phyloP scores from a whole-genome alignment of 2,113 vertebrate genomes.

The Epinephelus cyanopodus region DNA sequence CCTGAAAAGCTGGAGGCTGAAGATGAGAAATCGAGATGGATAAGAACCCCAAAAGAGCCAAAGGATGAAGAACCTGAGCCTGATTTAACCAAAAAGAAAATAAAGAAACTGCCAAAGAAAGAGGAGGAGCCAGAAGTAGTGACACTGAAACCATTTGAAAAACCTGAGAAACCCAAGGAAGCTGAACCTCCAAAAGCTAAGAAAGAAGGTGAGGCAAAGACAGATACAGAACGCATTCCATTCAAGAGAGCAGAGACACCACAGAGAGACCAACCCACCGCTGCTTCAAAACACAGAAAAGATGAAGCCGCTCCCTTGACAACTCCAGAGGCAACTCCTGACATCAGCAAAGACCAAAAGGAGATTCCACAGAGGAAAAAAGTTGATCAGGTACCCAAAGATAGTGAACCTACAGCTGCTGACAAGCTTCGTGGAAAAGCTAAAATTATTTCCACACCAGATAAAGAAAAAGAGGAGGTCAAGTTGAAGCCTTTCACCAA shows the following conservation, averaged over 20 bases:
- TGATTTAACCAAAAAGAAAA: conserved; percentile 69
- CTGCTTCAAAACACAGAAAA: conserved; percentile 26
- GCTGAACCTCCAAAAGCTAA: conserved; percentile 32
- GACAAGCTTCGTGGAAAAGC: conserved; percentile 40
- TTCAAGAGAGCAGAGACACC: conserved; percentile 40
- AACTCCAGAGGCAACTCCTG: not conserved
- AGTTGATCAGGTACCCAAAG: conserved; percentile 36
- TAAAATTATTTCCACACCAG: conserved; percentile 36
- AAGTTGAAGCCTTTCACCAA: conserved; percentile 63
- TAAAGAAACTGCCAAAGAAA: conserved; percentile 66
- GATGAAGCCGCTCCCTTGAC: conserved; percentile 1
- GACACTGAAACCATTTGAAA: conserved; percentile 73
- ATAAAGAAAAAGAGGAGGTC: conserved; percentile 55
- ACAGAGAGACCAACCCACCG: conserved; percentile 36
- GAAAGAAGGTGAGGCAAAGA: conserved; percentile 46
- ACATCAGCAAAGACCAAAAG: conserved; percentile 30
- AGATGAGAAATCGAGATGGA: conserved; percentile 62
- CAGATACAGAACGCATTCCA: conserved; percentile 17
- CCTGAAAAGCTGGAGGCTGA: conserved; percentile 35
- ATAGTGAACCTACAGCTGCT: conserved; percentile 37
- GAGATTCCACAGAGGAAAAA: conserved; percentile 27
- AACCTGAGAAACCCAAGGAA: conserved; percentile 52
- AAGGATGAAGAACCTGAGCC: conserved; percentile 59
- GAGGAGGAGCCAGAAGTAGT: conserved; percentile 67
- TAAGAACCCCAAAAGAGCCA: conserved; percentile 54